Evolutionary conservation across 2,113 vertebrate genomes (phyloP).

Genomic region (Sakesphorus luctuosus): DNA sequence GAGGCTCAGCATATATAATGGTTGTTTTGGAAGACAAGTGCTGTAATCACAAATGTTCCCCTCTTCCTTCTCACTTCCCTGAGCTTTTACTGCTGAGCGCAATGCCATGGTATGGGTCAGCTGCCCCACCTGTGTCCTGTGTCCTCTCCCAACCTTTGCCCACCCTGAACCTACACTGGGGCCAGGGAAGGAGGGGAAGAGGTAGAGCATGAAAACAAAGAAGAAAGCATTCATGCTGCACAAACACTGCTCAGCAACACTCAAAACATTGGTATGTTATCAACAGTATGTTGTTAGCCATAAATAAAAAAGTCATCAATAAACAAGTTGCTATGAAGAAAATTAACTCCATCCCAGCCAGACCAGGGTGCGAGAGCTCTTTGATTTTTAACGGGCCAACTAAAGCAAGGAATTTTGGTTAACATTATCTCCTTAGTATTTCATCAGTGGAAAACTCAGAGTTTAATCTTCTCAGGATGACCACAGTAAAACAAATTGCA

Average conservation of each 20-base stretch:
- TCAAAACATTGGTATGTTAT: neutral
- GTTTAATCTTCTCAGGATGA: neutral
- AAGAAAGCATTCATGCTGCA: neutral
- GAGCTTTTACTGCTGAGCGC: neutral
- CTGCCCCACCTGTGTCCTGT: neutral
- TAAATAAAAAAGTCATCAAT: neutral
- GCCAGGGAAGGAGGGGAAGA: neutral
- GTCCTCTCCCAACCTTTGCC: neutral
- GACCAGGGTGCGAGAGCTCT: neutral
- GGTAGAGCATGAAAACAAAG: neutral
- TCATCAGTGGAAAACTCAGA: neutral
- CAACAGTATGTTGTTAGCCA: neutral
- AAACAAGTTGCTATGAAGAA: neutral
- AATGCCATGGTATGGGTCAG: neutral
- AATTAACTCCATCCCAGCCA: neutral
- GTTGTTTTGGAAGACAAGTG: neutral
- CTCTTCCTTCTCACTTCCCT: neutral
- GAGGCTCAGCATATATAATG: fast-evolving
- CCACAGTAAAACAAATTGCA: neutral
- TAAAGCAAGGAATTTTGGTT: neutral
- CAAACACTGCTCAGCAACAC: neutral
- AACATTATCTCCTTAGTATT: neutral
- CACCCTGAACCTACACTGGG: neutral
- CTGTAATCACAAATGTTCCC: fast-evolving
- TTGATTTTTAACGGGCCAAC: neutral